A percentile compares a stretch with the other conserved stretches of the same genome.
Conservation (phyloP, 1,140 invertebrate species). For the Zaprionus inermis region DNA sequence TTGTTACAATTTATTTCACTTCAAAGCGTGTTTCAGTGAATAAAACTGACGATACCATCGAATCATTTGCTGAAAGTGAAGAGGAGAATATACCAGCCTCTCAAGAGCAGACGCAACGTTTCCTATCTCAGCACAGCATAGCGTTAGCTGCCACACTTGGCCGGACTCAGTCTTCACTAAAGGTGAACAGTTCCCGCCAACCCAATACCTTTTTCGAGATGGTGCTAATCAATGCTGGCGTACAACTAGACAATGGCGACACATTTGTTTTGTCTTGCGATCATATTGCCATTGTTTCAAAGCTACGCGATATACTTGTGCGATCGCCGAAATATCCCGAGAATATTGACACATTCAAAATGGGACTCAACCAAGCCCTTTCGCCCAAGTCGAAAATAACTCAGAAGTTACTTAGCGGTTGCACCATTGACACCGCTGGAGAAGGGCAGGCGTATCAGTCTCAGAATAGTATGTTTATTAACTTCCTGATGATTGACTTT, state of each 20-base stretch:
- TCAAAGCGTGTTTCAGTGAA: slow-evolving; percentile 34
- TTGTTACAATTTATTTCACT: not conserved
- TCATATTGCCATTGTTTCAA: slow-evolving; percentile 76
- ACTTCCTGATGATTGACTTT: slow-evolving; percentile 84
- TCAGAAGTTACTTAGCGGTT: slow-evolving; percentile 79
- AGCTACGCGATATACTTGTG: slow-evolving; percentile 67
- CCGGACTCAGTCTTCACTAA: slow-evolving; percentile 66
- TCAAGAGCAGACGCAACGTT: slow-evolving; percentile 79
- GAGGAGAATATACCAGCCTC: slow-evolving; percentile 80
- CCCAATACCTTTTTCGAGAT: slow-evolving; percentile 80
- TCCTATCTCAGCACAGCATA: slow-evolving; percentile 76
- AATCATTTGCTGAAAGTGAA: slow-evolving; percentile 52
- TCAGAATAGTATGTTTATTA: slow-evolving; percentile 84
- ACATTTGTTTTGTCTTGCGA: slow-evolving; percentile 75
- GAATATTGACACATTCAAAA: slow-evolving; percentile 80
- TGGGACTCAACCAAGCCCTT: slow-evolving; percentile 75
- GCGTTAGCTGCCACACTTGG: slow-evolving; percentile 70
- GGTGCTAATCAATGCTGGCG: slow-evolving; percentile 70
- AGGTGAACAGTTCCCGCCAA: slow-evolving; percentile 58
- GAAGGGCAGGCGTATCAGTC: slow-evolving; percentile 74
- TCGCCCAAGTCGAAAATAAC: slow-evolving; percentile 76
- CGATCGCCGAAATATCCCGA: slow-evolving; percentile 65
- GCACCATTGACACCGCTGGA: slow-evolving; percentile 68
- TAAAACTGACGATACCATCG: slow-evolving; percentile 45
- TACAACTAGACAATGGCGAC: slow-evolving; percentile 67